These are phyloP conservation scores for Drosophila peninsularis DNA, from an alignment of 2,888 invertebrate species.

Conservation along the genomic window DNA sequence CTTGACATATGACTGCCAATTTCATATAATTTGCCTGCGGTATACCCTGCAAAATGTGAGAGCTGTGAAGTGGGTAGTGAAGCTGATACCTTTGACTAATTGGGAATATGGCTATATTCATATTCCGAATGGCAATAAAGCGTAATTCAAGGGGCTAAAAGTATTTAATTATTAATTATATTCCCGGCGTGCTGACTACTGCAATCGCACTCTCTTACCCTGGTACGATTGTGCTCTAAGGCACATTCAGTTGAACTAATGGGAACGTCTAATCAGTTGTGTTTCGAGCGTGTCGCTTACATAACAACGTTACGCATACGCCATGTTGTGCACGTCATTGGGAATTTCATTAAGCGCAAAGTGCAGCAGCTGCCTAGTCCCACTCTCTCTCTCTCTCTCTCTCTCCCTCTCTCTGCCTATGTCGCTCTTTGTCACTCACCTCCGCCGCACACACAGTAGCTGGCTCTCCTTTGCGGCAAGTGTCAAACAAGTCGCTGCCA, in stretches of 20 bases:
- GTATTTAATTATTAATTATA: background rate
- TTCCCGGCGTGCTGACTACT: background rate
- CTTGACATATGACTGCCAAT: conserved; percentile 50
- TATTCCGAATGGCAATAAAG: too few relatives aligned
- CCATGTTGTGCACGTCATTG: conserved; percentile 54
- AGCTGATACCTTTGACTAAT: too few relatives aligned
- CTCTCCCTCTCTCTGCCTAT: background rate
- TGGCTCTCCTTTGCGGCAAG: conserved; percentile 52
- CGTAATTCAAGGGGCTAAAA: too few relatives aligned
- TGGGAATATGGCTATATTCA: too few relatives aligned
- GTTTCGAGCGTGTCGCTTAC: conserved; percentile 22
- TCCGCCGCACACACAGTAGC: conserved; percentile 4
- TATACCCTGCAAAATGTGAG: conserved; percentile 11
- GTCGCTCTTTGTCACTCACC: background rate
- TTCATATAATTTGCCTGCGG: conserved; percentile 16
- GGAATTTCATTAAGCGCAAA: conserved; percentile 72
- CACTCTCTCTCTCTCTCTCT: background rate
- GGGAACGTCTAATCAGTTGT: conserved; percentile 23
- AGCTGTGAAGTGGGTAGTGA: background rate
- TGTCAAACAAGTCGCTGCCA: conserved; percentile 63
- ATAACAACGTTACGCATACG: conserved; percentile 59
- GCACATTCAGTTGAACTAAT: conserved; percentile 9
- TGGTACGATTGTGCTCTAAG: background rate
- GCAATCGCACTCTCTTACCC: background rate
- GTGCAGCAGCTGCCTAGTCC: conserved; percentile 52